phyloP scores from a whole-genome alignment of 2,888 invertebrate species.

The Drosophila trichaetosa region DNA sequence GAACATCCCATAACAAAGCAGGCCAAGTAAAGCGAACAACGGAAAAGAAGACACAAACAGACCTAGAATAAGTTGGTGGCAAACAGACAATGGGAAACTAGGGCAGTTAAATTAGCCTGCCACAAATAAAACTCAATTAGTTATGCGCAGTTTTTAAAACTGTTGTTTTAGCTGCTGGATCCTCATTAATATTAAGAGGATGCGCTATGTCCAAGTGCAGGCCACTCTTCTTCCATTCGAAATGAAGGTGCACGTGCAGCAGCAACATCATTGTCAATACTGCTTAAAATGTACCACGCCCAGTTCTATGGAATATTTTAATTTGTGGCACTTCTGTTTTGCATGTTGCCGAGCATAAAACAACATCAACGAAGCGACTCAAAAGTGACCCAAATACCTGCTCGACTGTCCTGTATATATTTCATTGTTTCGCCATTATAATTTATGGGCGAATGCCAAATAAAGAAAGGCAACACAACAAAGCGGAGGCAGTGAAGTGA shows the following conservation, averaged over 20 bases:
- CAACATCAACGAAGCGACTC: conserved; percentile 25
- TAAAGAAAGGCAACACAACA: conserved; percentile 21
- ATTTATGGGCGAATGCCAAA: conserved; percentile 55
- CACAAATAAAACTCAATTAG: conserved; percentile 41
- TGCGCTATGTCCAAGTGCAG: conserved; percentile 40
- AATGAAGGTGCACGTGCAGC: conserved; percentile 39
- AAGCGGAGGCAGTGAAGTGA: conserved; percentile 53
- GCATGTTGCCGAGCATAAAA: conserved; percentile 44
- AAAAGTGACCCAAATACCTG: conserved; percentile 70
- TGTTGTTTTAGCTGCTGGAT: background rate
- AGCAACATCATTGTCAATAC: background rate
- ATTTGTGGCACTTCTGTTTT: conserved; percentile 74
- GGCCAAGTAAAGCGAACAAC: conserved; percentile 30
- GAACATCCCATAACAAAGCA: conserved; percentile 10
- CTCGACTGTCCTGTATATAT: conserved; percentile 36
- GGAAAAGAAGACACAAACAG: background rate
- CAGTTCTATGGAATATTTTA: conserved; percentile 59
- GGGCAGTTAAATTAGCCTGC: conserved; percentile 46
- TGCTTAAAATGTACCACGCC: conserved; percentile 6
- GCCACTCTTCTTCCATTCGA: conserved; percentile 39
- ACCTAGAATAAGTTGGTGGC: background rate
- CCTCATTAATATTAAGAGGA: conserved; percentile 57
- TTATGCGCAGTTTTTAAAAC: conserved; percentile 42
- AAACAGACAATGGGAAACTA: conserved; percentile 43
- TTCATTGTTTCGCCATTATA: conserved; percentile 41